These are phyloP conservation scores for Ladona fulva DNA, from an alignment of 1,140 invertebrate genomes.

Conservation along the genomic window DNA sequence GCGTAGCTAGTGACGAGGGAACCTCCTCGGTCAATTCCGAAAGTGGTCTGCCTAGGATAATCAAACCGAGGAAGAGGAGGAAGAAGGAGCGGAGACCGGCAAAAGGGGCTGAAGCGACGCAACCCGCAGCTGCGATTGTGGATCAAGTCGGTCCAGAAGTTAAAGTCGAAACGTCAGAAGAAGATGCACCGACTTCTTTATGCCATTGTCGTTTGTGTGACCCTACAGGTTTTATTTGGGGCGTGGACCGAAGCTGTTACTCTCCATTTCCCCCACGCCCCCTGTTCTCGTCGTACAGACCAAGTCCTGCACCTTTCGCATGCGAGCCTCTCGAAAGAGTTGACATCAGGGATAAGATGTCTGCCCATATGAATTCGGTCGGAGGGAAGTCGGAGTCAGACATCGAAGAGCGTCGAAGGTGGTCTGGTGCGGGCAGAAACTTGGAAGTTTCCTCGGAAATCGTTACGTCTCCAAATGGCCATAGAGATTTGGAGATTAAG, in stretches of 20 bases:
- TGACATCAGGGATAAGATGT: slow-evolving; percentile 25
- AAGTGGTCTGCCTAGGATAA: slow-evolving; percentile 71
- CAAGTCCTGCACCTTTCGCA: slow-evolving; percentile 33
- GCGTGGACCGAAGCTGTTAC: slow-evolving; percentile 46
- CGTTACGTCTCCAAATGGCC: slow-evolving; percentile 63
- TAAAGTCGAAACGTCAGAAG: background rate
- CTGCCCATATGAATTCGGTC: slow-evolving; percentile 34
- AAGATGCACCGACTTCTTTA: background rate
- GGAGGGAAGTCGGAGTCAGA: slow-evolving; percentile 26
- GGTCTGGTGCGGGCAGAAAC: slow-evolving; percentile 43
- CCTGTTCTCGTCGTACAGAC: slow-evolving; percentile 23
- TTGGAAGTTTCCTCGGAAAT: slow-evolving; percentile 68
- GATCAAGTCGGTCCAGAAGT: background rate
- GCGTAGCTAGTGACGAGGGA: slow-evolving; percentile 66
- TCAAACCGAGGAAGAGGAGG: slow-evolving; percentile 76
- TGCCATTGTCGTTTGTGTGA: slow-evolving; percentile 74
- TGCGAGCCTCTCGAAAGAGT: slow-evolving; percentile 26
- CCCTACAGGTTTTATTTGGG: slow-evolving; percentile 66
- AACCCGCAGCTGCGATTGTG: slow-evolving; percentile 28
- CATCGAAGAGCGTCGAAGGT: slow-evolving; percentile 39
- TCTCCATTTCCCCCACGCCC: slow-evolving; percentile 38
- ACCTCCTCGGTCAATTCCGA: slow-evolving; percentile 48
- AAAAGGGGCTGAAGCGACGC: slow-evolving; percentile 32
- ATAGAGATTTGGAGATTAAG: slow-evolving; percentile 66
- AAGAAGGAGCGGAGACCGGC: slow-evolving; percentile 76